Evolutionary conservation across 2,888 invertebrate genomes (phyloP).

Genomic region (Anoplius nigerrimus): DNA sequence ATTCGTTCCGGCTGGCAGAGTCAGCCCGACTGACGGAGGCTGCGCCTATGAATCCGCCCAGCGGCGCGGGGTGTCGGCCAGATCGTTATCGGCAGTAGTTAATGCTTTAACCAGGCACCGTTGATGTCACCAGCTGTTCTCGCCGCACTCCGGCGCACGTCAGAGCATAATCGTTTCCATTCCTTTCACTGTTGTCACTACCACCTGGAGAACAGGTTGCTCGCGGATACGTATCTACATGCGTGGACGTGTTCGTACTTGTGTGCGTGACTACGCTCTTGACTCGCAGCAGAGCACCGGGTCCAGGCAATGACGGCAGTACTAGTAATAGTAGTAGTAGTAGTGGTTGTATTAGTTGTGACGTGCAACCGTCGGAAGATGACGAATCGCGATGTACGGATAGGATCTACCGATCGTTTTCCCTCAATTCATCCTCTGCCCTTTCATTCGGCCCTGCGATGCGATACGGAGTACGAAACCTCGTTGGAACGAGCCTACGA

Average conservation of each 20-base stretch:
- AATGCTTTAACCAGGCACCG: conserved; percentile 35
- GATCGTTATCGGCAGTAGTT: conserved; percentile 46
- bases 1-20: conserved; percentile 11
- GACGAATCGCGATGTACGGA: too few relatives aligned
- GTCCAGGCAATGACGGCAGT: too few relatives aligned
- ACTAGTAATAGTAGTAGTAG: too few relatives aligned
- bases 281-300: too few relatives aligned
- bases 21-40: too few relatives aligned
- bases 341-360: too few relatives aligned
- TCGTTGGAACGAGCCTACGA: too few relatives aligned
- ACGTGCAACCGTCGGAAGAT: background rate
- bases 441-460: background rate
- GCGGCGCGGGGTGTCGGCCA: conserved; percentile 25
- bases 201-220: conserved; percentile 42
- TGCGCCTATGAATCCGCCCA: too few relatives aligned
- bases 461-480: background rate
- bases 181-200: conserved; percentile 56
- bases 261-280: too few relatives aligned
- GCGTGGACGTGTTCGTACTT: too few relatives aligned
- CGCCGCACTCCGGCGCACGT: conserved; percentile 30
- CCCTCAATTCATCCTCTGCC: background rate
- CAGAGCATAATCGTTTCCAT: conserved; percentile 50
- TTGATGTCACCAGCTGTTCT: conserved; percentile 50
- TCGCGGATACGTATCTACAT: conserved; percentile 10
- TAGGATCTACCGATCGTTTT: too few relatives aligned